Evolutionary conservation across 2,888 invertebrate species (phyloP).

Genomic region (Hipparchia semele): DNA sequence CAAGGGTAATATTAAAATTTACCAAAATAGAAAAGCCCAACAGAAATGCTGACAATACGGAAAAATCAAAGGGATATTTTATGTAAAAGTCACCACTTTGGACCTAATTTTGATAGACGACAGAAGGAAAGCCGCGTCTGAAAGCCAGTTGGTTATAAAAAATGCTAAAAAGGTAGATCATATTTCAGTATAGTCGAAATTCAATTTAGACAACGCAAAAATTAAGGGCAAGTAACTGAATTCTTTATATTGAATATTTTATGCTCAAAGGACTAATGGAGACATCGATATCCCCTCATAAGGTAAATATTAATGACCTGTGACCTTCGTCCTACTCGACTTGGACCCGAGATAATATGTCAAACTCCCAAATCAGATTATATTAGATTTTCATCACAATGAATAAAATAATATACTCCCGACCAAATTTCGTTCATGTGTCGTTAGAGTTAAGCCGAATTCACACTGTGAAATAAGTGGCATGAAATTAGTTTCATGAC

Average conservation of each 20-base stretch:
- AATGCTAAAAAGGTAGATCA: neutral
- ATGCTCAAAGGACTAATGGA: constrained; percentile 20
- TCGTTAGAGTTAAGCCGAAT: too few species aligned
- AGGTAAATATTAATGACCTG: constrained; percentile 34
- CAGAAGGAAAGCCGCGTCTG: too few species aligned
- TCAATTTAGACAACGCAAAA: neutral
- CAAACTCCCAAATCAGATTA: constrained; percentile 31
- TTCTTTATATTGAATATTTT: constrained; percentile 27
- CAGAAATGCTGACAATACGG: too few species aligned
- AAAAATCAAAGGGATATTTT: too few species aligned
- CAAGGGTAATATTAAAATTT: too few species aligned
- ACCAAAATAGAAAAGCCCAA: too few species aligned
- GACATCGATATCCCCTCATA: constrained; percentile 25
- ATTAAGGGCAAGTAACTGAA: constrained; percentile 6
- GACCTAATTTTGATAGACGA: too few species aligned
- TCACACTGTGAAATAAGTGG: too few species aligned
- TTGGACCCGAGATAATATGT: constrained; percentile 25
- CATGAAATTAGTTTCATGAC: too few species aligned
- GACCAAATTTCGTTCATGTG: neutral
- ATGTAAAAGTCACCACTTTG: too few species aligned
- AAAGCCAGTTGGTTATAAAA: too few species aligned
- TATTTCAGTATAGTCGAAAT: neutral
- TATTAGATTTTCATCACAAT: constrained; percentile 22
- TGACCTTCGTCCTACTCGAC: constrained; percentile 25
- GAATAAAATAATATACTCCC: neutral